Evolutionary conservation across 2,797 vertebrate genomes (phyloP), one percentile per base, ranked within the genome.

Genomic region (Gymnoscopelus braueri): DNA sequence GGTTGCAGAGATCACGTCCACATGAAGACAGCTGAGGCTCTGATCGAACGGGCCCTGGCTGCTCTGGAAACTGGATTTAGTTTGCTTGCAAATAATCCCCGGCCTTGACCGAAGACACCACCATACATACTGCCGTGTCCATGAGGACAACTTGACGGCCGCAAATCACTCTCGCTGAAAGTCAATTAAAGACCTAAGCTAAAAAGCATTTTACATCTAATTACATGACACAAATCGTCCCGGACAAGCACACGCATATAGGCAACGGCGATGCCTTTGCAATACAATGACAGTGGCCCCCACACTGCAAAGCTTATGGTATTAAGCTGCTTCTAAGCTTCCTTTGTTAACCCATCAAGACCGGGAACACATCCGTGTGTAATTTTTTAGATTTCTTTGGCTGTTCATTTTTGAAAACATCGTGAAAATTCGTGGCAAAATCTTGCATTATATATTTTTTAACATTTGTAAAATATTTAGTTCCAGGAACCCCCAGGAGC

Each of bases 121-220:
- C 60, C 1, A 23, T 35, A 64, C 69, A 23, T 35, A 64, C 69
- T 85, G 87, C 29, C 26, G 26, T 29, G 26, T 29, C 26, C 32
- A 66, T 72, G 73, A 85, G 75, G 68, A 80, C n/a, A n/a, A 79
- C 71, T 75, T 82, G 82, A 85, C 82, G 50, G 63, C 66, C 77
- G 73, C 89, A 92, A 90, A 92, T 93, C 91, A 89, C 82, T 84
- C 58, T 0, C 67, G 78, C 71, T 77, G 76, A 79, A 86, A 90
- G 88, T 87, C 88, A 92, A 93, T 93, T 91, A 90, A 92, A 91
- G 85, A 88, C 82, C 69, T 58, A 10, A 47, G 81, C 86, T 89
- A 81, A 92, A 91, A 91, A 89, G 78, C 84, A 84, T 89, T 89
- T 86, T 83, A 90, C 81, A 85, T 91, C 79, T 88, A 91, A 93